Evolutionary conservation across 2,797 vertebrate genomes (phyloP), one percentile per base, ranked within the genome.

Genomic region (Phoebastria nigripes): DNA sequence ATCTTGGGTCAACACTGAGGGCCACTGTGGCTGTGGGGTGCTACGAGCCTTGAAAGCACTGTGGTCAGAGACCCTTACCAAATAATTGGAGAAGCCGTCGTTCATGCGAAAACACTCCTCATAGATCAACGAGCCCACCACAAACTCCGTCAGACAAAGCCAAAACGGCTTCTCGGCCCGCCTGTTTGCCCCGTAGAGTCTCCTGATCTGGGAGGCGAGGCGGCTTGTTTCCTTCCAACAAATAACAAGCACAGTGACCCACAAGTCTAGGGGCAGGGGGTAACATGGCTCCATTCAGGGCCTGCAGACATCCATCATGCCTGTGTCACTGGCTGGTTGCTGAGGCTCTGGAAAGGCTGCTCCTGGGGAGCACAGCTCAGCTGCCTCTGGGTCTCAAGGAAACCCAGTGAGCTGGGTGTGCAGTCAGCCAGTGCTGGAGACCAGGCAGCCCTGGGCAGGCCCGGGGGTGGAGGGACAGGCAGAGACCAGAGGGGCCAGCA

Each of bases 41-140:
- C 54, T 63, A 51, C 0, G 0, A 58, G 21, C 42, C 42, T 81
- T 13, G 12, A 59, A 24, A 82, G 19, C 21, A 29, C 28, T 46
- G 41, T 12, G 11, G 18, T 26, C 71, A 55, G 77, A 84, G 35
- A 65, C 15, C 72, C 98, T 98, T 97, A 99, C 99, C 97, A 95
- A 77, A 85, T 99, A 99, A 42, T 95, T 95, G 72, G 98, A 97
- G 97, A 99, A 99, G 81, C 99, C 99, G 5, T 99, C 99, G 20
- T 99, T 99, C 99, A 99, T 99, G 80, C 99, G 97, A 59, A 99
- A 35, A 83, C 99, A 99, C 89, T 99, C 99, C 77, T 98, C 97
- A 58, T 99, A 98, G 71, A 99, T 97, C 6, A 97, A 97, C 6
- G 98, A 98, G 91, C 98, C 98, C 25, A 96, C 94, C 9, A 85